Conservation (phyloP, 2,797 vertebrate genomes). For the Argentina silus region DNA sequence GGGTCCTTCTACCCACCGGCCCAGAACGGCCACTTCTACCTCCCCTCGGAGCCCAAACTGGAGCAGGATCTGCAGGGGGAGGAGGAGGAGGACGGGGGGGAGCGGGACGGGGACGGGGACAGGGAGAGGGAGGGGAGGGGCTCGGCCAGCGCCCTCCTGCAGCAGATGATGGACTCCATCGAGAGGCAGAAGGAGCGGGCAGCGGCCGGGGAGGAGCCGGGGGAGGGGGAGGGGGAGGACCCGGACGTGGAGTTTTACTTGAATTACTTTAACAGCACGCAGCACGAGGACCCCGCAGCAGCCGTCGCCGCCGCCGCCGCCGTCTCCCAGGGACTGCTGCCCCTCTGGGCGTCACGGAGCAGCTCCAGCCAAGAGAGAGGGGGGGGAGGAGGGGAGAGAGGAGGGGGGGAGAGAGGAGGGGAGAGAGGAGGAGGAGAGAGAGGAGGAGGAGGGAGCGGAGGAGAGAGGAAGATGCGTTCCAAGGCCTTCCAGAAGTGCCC, state of each 20-base stretch:
- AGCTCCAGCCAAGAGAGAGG: slow-evolving; percentile 67
- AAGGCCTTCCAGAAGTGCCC: slow-evolving; percentile 99
- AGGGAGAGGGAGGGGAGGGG: slow-evolving; percentile 70
- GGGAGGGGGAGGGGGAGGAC: slow-evolving; percentile 88
- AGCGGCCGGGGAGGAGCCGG: slow-evolving; percentile 82
- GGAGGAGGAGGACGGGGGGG: slow-evolving; percentile 34
- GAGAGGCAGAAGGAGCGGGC: slow-evolving; percentile 85
- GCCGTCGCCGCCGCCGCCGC: slow-evolving; percentile 76
- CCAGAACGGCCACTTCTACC: slow-evolving; percentile 90
- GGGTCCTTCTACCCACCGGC: slow-evolving; percentile 82
- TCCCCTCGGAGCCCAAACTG: slow-evolving; percentile 77
- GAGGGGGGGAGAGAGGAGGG: slow-evolving; percentile 73
- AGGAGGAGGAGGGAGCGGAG: slow-evolving; percentile 61
- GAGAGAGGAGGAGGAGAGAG: slow-evolving; percentile 59
- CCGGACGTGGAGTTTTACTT: slow-evolving; percentile 98
- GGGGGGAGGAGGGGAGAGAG: slow-evolving; percentile 62
- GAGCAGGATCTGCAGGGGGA: slow-evolving; percentile 75
- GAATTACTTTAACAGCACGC: slow-evolving; percentile 94
- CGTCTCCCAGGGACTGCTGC: slow-evolving; percentile 71
- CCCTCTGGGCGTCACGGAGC: slow-evolving; percentile 74
- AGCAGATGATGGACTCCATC: slow-evolving; percentile 95
- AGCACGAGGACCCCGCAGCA: slow-evolving; percentile 81
- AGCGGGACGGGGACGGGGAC: slow-evolving; percentile 29
- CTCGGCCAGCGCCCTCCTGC: slow-evolving; percentile 90
- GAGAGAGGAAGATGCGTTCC: slow-evolving; percentile 97